phyloP scores from a whole-genome alignment of 2,888 invertebrate genomes.

The Hermodice carunculata region DNA sequence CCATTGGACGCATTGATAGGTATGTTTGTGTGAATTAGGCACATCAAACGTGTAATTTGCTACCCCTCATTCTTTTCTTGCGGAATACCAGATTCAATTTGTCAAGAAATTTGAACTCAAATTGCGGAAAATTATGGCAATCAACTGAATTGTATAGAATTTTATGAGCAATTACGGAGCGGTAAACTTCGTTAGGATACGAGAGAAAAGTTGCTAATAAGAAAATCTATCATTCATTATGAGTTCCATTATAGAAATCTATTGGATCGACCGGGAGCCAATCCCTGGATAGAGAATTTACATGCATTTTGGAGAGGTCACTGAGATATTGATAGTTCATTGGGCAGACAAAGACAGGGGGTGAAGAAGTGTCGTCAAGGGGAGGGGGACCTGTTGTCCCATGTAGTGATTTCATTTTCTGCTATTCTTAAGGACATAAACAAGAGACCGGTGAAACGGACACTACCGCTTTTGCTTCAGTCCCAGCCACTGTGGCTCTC shows the following conservation, averaged over 20 bases:
- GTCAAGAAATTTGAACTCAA: conserved; percentile 28
- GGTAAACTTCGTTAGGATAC: conserved; percentile 17
- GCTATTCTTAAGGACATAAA: too few species aligned
- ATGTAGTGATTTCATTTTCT: too few species aligned
- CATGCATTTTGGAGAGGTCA: too few species aligned
- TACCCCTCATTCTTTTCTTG: conserved; percentile 5
- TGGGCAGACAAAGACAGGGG: too few species aligned
- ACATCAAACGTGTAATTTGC: conserved; percentile 26
- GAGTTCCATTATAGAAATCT: conserved; percentile 10
- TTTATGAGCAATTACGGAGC: conserved; percentile 21
- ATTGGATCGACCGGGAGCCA: too few species aligned
- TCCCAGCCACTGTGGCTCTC: too few species aligned
- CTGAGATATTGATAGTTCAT: too few species aligned
- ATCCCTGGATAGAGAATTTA: too few species aligned
- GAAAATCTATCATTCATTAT: conserved; percentile 12
- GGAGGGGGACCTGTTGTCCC: too few species aligned
- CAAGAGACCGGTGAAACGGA: too few species aligned
- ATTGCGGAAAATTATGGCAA: conserved; percentile 28
- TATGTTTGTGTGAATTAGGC: conserved; percentile 24
- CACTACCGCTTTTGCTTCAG: too few species aligned
- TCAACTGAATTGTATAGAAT: conserved; percentile 28
- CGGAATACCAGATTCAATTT: conserved; percentile 22
- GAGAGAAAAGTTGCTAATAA: conserved; percentile 18
- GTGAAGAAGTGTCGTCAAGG: too few species aligned
- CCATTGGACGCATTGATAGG: not conserved